Base-by-base conservation (phyloP, 2,888 invertebrate genomes). In the Microplitis manilae region DNA sequence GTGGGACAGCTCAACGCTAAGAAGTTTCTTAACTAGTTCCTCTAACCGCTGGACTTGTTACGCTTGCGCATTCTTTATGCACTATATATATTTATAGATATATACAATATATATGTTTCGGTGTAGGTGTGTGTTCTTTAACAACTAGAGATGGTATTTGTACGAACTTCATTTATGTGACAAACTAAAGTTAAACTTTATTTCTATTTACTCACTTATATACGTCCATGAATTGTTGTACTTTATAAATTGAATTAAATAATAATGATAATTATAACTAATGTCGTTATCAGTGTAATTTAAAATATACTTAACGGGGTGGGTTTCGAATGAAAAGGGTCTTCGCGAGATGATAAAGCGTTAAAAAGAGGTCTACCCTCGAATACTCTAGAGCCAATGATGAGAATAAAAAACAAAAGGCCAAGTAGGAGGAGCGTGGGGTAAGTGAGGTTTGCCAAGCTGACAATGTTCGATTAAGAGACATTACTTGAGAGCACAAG, bases 21-120 rank as follows among this genome's bases (percentile, higher is more conserved):
- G 82, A 81, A 86, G 84, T 85, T 81, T 83, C 67, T 73, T 80
- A 85, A 86, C 85, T 85, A 85, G 85, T 85, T 85, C 82, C 81
- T 77, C 76, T 79, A 72, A 68, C 65, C 70, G 7, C 39, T 68
- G 41, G 15, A 75, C 68, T 68, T 68, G 68, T 69, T 69, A 69
- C 59, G 20, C 20, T 20, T 20, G 15, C 50, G 40, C 68, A 13
- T 40, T 39, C 64, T 30, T 41, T 9, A 13, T 59, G 40, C 65
- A 65, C 9, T 64, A 40, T 13, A 9, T 62, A 8, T 38, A 13
- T 61, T 39, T 39, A 17, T 69, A 20, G 7, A 40, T 62, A 15
- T 17, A 17, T n/a, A n/a, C n/a, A 1, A 17, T 17, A 17, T 61
- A 60, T 6, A 70, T 68, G 40, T 9, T 0, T 17, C 0, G 17